Percentiles rank a stretch among this genome's conserved stretches.
Evolutionary conservation across 2,888 invertebrate genomes (phyloP).

Genomic region (Apodemia mormo): DNA sequence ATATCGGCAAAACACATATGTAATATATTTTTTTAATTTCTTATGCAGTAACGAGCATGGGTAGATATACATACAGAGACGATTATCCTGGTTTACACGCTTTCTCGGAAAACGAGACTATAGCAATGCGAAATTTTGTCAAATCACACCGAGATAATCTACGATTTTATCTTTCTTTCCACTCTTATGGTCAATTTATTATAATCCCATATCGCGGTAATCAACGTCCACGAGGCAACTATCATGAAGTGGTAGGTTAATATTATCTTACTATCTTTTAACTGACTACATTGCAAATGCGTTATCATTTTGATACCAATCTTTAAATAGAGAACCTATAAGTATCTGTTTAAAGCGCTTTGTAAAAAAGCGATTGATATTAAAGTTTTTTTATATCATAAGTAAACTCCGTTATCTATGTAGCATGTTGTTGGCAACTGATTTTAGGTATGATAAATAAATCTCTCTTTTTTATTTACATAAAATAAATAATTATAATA

Average conservation of each 20-base stretch:
- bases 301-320: too few species aligned
- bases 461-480: too few species aligned
- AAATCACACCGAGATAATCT: conserved; percentile 50
- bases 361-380: too few species aligned
- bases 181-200: conserved; percentile 84
- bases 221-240: conserved; percentile 58
- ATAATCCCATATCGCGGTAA: conserved; percentile 80
- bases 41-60: not conserved
- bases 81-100: conserved; percentile 51
- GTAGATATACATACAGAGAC: conserved; percentile 42
- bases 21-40: not conserved
- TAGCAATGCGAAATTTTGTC: conserved; percentile 61
- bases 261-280: not conserved
- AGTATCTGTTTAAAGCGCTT: too few species aligned
- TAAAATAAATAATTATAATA: too few species aligned
- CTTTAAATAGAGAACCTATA: too few species aligned
- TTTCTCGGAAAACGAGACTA: conserved; percentile 78
- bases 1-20: too few species aligned
- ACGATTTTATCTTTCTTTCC: conserved; percentile 82
- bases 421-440: too few species aligned
- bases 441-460: too few species aligned
- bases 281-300: too few species aligned
- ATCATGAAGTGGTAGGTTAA: conserved; percentile 54
- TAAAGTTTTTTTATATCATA: too few species aligned
- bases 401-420: too few species aligned